Base-by-base conservation (phyloP, 2,113 vertebrate genomes). In the Crypturellus undulatus region DNA sequence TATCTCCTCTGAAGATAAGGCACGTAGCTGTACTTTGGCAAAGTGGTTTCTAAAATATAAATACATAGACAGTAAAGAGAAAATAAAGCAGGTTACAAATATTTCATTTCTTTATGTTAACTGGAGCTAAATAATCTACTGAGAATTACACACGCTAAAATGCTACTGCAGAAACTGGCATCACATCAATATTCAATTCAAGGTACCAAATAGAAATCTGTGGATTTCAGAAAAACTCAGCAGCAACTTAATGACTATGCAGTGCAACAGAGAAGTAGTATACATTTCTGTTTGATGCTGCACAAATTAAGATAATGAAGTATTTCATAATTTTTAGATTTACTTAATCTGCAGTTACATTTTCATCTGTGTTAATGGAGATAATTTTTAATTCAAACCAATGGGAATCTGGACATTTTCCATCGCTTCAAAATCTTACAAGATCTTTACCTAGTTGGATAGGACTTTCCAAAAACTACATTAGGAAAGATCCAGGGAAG, bases 31-130 rank as follows among this genome's bases (percentile, higher is more conserved):
- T 6, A 98, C 98, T 87, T 98, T 98, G 43, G 95, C 93, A 30
- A 99, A 79, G 91, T 99, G 98, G 25, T 97, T 98, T 86, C 99
- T 99, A 91, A 56, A 95, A 96, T 12, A 89, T 34, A 97, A 96
- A 83, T 6, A 43, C 21, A 77, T 5, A 52, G 45, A 52, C 22
- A 12, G 12, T 79, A 86, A 94, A 80, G 0, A 75, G 65, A 30
- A 88, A 95, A 96, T 60, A 13, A 22, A 47, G 9, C 15, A 69
- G 59, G 6, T 24, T 8, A 60, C 49, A 78, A 90, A 68, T 12
- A 71, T 64, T 80, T 51, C 19, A 84, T 60, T 12, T 64, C 24
- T 52, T 73, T 24, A 45, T 24, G 10, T 42, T 30, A 92, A 91
- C 7, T 42, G 25, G 76, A 83, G 22, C 18, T 3, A 24, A 89